Conservation (phyloP, 2,113 vertebrate species). For the Ptilonorhynchus violaceus region DNA sequence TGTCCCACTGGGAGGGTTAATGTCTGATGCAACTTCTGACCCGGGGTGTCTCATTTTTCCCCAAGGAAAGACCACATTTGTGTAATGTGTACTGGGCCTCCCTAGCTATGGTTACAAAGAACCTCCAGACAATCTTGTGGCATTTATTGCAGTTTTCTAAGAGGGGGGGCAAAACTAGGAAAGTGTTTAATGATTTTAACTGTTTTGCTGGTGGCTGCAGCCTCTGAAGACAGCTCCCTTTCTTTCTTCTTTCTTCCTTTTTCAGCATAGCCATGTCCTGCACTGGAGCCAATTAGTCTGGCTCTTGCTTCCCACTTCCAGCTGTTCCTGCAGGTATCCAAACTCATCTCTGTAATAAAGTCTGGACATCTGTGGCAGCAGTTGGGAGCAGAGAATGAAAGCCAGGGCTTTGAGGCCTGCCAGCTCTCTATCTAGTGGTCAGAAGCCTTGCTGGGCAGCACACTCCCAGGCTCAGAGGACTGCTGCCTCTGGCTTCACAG, state of each 20-base stretch:
- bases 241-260: neutral
- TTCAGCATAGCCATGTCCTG: neutral
- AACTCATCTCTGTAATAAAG: neutral
- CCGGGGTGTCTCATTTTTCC: neutral
- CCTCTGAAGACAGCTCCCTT: neutral
- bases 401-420: neutral
- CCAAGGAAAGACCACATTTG: neutral
- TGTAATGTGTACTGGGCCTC: neutral
- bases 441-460: neutral
- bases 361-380: constrained; percentile 15
- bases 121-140: neutral
- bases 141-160: neutral
- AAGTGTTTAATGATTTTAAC: neutral
- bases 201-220: neutral
- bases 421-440: neutral
- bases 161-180: neutral
- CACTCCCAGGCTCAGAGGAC: rapidly evolving
- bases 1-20: rapidly evolving
- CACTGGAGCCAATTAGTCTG: neutral
- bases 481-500: neutral
- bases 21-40: neutral
- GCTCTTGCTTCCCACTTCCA: neutral
- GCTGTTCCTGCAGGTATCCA: neutral
- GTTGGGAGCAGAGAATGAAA: neutral
- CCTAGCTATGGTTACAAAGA: neutral